A percentile compares a stretch with the other conserved stretches of the same genome.
Conservation (phyloP, 2,113 vertebrate species). For the Tiliqua scincoides region DNA sequence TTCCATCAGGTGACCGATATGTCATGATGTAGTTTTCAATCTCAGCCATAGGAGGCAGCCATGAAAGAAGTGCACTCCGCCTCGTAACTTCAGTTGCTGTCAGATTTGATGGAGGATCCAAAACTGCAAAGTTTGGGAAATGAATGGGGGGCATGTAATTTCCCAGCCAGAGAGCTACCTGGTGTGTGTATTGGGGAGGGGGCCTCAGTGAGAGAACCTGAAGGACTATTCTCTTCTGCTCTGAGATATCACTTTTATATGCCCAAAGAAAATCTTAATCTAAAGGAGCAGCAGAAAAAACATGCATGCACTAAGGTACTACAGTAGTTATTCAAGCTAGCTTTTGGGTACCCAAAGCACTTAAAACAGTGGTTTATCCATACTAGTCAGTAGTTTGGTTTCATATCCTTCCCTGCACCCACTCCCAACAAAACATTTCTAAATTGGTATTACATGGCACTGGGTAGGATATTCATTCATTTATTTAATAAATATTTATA, state of each 20-base stretch:
- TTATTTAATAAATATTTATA: too few relatives aligned
- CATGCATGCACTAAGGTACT: background rate
- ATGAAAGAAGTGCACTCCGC: conserved; percentile 91
- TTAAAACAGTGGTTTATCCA: background rate
- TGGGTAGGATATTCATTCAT: background rate
- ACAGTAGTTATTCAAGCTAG: background rate
- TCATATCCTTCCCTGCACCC: background rate
- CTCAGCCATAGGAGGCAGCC: conserved; percentile 89
- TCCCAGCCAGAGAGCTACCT: background rate
- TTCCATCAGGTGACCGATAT: conserved; percentile 88
- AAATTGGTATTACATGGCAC: background rate
- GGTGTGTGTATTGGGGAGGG: too few relatives aligned
- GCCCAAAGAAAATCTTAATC: background rate
- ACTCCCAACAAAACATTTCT: background rate
- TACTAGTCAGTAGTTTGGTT: background rate
- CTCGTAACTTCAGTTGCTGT: conserved; percentile 93
- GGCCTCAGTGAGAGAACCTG: background rate
- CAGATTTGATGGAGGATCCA: conserved; percentile 92
- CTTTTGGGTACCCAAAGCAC: background rate
- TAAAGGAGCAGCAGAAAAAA: conserved; percentile 2
- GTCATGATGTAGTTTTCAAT: conserved; percentile 97
- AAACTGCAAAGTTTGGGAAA: conserved; percentile 75
- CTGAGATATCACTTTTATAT: background rate
- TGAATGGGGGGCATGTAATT: background rate
- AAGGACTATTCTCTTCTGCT: background rate